Evolutionary conservation across 1,140 invertebrate species (phyloP).

Genomic region (Zaprionus taronus): DNA sequence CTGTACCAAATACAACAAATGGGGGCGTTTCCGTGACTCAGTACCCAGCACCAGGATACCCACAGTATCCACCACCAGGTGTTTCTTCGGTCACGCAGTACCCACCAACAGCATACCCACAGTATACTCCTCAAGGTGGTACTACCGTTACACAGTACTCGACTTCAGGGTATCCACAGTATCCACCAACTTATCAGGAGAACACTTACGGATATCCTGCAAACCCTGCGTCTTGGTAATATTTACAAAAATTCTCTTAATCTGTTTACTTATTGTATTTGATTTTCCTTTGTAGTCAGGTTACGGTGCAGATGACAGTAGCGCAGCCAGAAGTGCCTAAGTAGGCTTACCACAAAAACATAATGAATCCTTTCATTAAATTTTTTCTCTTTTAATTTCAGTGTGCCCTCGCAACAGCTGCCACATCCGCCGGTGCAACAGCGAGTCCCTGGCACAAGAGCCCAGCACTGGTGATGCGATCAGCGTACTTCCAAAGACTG

Average conservation of each 20-base stretch:
- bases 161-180: conserved; percentile 1
- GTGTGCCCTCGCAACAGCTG: background rate
- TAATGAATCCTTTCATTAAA: background rate
- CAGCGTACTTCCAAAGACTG: conserved; percentile 8
- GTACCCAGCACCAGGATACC: background rate
- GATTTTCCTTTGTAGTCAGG: conserved; percentile 15
- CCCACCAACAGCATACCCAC: conserved; percentile 3
- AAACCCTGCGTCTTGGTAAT: conserved; percentile 14
- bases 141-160: background rate
- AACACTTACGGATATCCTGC: background rate
- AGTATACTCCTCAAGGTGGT: background rate
- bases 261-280: background rate
- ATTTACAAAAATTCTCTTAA: background rate
- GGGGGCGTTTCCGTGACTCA: background rate
- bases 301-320: conserved; percentile 6
- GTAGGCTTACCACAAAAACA: conserved; percentile 15
- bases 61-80: background rate
- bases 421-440: background rate
- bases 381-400: background rate
- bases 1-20: background rate
- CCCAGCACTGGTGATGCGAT: background rate
- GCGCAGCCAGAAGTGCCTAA: background rate
- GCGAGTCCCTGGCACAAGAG: background rate
- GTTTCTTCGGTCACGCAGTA: background rate
- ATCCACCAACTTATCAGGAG: conserved; percentile 8